Conservation (phyloP, 2,113 vertebrate species). For the Oreocharis arfaki region DNA sequence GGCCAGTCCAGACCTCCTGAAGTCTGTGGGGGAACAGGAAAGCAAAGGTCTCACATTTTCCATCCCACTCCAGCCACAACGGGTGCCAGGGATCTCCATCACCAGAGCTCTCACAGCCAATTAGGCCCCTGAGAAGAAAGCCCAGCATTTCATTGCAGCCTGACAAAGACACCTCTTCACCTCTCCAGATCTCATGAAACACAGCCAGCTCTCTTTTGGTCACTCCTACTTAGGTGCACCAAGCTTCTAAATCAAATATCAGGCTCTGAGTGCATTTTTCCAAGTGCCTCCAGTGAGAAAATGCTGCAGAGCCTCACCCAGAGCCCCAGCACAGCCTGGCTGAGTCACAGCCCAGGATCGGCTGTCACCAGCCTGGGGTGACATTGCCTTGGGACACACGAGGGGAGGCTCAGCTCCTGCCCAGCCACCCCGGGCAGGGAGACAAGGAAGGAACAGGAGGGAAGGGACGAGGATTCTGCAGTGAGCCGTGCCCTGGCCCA, state of each 20-base stretch:
- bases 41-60: not conserved
- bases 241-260: not conserved
- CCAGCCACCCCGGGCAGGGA: not conserved
- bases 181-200: not conserved
- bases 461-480: not conserved
- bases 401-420: not conserved
- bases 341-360: not conserved
- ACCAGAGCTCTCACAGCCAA: not conserved
- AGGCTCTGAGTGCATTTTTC: not conserved
- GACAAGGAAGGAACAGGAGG: not conserved
- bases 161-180: not conserved
- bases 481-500: not conserved
- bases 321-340: not conserved
- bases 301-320: not conserved
- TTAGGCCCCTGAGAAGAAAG: not conserved
- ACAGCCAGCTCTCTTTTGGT: not conserved
- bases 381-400: not conserved
- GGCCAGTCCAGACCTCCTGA: not conserved
- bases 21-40: not conserved
- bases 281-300: not conserved
- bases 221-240: not conserved
- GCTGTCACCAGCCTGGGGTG: not conserved
- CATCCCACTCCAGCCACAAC: rapidly evolving
- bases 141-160: not conserved
- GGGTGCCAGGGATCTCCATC: not conserved